A percentile compares a stretch with the other conserved stretches of the same genome.
Conservation (phyloP, 1,140 invertebrate genomes). For the Tenebrio molitor region DNA sequence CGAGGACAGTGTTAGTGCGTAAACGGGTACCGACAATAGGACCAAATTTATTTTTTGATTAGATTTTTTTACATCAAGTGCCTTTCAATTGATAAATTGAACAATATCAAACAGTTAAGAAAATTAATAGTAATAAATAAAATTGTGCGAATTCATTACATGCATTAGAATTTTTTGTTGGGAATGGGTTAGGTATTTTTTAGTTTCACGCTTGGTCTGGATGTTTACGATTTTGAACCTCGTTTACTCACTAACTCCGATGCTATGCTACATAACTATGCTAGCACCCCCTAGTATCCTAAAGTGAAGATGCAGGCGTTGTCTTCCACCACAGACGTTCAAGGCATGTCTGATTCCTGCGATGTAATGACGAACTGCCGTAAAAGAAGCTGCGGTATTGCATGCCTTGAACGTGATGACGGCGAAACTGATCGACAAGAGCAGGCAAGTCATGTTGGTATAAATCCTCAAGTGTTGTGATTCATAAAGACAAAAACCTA, state of each 20-base stretch:
- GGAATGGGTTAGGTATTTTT: conserved; percentile 20
- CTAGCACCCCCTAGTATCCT: conserved; percentile 26
- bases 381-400: conserved; percentile 2
- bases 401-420: conserved; percentile 28
- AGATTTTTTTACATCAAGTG: conserved; percentile 30
- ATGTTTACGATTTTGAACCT: conserved; percentile 3
- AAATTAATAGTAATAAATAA: conserved; percentile 15
- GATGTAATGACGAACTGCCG: conserved; percentile 8
- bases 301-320: conserved; percentile 8
- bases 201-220: background rate
- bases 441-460: conserved; percentile 52
- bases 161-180: conserved; percentile 23
- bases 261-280: conserved; percentile 36
- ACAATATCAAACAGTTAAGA: no score
- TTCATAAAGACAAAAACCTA: conserved; percentile 41
- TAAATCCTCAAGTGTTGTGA: conserved; percentile 55
- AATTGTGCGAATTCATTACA: conserved; percentile 5
- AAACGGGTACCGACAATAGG: conserved; percentile 52
- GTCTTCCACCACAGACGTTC: conserved; percentile 23
- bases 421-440: conserved; percentile 28
- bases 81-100: conserved; percentile 22
- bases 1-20: conserved; percentile 59
- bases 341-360: conserved; percentile 26
- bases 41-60: conserved; percentile 16
- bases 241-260: conserved; percentile 29